Evolutionary conservation across 2,113 vertebrate species (phyloP), one percentile per base, ranked within the genome.

Genomic region (Aepyceros melampus): DNA sequence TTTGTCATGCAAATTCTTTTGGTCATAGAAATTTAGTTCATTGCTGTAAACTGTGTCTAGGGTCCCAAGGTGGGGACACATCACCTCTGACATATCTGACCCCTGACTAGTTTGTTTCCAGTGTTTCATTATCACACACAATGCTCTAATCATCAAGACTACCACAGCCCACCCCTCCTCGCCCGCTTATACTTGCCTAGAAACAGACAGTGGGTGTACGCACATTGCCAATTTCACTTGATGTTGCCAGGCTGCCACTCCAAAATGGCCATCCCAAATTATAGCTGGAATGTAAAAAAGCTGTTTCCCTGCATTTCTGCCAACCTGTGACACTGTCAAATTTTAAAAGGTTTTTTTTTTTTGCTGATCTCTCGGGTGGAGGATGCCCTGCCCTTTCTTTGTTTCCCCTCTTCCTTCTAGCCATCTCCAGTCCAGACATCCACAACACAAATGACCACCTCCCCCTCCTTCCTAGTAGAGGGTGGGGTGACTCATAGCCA

Each of bases 371-470:
- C 31, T 67, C 17, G 4, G 19, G 19, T 93, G 23, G 45, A 84
- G 81, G 58, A n/a, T 19, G n/a, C 14, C 23, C 51, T 13, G 49
- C 23, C 23, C 53, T 43, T 82, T 81, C 45, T 33, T n/a, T 2
- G 40, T 19, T 47, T 51, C 56, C 17, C 17, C 15, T 23, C 40
- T 31, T 82, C 45, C 53, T 33, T 33, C 79, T 31, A 10, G 27
- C 12, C 51, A 19, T 62, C 45, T 14, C 36, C 0, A 1, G 19
- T 49, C 19, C 58, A 21, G 2, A 19, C 33, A 79, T 47, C 7
- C 67, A 4, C 1, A 4, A 1, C 0, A 11, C 29, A 27, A 2
- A 2, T 7, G 40, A 17, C 3, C 3, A 2, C 11, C 0, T 9
- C 29, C n/a, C 47, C 1, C 23, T 21, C 29, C 53, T 40, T 62